Evolutionary conservation across 1,140 invertebrate genomes (phyloP).

Genomic region (Paracyclopina nana): DNA sequence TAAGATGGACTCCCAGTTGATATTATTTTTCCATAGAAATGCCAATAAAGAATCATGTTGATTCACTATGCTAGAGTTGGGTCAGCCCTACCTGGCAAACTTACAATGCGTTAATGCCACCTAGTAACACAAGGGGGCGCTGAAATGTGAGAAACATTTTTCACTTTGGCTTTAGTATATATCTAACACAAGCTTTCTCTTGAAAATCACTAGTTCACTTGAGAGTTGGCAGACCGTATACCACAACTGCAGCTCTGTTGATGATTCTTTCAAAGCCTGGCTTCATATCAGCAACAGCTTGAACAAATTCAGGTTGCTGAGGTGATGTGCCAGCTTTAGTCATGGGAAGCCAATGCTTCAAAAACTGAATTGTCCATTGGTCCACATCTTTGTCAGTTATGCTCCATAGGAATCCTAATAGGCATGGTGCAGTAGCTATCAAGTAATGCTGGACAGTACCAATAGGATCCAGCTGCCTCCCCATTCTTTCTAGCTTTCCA

Average conservation of each 20-base stretch:
- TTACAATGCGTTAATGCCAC: too few species aligned
- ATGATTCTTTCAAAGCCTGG: background rate
- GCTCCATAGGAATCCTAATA: background rate
- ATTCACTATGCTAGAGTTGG: too few species aligned
- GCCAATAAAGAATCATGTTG: too few species aligned
- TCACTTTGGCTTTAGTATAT: too few species aligned
- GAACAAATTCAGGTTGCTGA: background rate
- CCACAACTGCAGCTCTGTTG: background rate
- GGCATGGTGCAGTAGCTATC: background rate
- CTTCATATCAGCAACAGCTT: background rate
- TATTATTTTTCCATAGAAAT: too few species aligned
- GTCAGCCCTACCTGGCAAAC: too few species aligned
- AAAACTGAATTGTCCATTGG: background rate
- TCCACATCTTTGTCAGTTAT: background rate
- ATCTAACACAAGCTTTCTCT: too few species aligned
- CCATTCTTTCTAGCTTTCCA: background rate
- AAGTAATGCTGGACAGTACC: background rate
- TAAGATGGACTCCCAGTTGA: too few species aligned
- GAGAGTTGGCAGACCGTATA: constrained; percentile 1
- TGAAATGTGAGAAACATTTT: too few species aligned
- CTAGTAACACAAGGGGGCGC: too few species aligned
- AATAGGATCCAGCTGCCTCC: background rate
- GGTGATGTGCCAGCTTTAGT: too few species aligned
- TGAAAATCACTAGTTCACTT: too few species aligned
- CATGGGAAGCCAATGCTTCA: background rate